Base-by-base conservation (phyloP, 2,113 vertebrate species). In the Craseonycteris thonglongyai region DNA sequence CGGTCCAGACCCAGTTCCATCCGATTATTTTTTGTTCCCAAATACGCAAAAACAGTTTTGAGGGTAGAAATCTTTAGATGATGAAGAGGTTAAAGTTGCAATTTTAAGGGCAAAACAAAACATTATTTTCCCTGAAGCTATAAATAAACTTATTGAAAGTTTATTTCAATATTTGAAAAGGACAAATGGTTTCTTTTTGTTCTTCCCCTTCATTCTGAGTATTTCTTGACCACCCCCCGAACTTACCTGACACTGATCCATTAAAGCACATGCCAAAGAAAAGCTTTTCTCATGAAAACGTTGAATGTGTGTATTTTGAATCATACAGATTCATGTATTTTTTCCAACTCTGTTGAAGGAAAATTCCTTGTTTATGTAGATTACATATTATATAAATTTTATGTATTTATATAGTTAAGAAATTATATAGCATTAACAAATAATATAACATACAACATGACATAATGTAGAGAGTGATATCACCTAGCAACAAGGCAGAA, bases 231-330 rank as follows among this genome's bases (percentile, higher is more conserved):
- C n/a, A n/a, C n/a, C n/a, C n/a, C n/a, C n/a, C n/a, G n/a, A n/a
- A n/a, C n/a, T n/a, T n/a, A n/a, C 11, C 15, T 58, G 2, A 45
- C 6, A 82, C 40, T 86, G 54, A 95, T 19, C 65, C 8, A 45
- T 24, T 91, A 58, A 56, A 92, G 21, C 93, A 88, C 0, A 54
- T 11, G 2, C 6, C 85, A 38, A 80, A 4, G 54, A 35, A 7
- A 95, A 71, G 11, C 35, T 38, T 97, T 95, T 81, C 10, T 75
- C 84, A 71, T 61, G 40, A 92, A 92, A 90, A 90, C 79, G 38
- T 14, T 68, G 42, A 94, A 66, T 51, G 51, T 51, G 16, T 49
- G 8, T 24, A 19, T 74, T 82, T 76, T 94, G 56, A 93, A 58
- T 18, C 8, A 35, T 14, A 65, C 0, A 65, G 42, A 61, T 83